Evolutionary conservation across 2,797 vertebrate genomes (phyloP).

Genomic region (Emys orbicularis): DNA sequence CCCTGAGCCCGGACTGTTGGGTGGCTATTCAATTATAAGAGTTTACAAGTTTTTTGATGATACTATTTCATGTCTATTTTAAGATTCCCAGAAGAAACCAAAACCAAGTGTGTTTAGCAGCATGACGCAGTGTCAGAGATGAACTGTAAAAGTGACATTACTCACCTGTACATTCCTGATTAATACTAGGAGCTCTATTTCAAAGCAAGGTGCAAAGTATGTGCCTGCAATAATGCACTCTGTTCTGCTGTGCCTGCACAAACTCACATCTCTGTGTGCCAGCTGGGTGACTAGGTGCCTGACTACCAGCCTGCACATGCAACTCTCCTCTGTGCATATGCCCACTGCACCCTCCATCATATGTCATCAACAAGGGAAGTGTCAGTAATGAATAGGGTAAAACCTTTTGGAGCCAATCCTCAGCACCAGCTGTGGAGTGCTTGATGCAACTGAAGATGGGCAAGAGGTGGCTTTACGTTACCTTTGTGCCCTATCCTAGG

Average conservation of each 20-base stretch:
- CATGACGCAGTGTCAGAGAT: constrained; percentile 39
- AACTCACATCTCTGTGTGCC: background rate
- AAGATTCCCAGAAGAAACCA: background rate
- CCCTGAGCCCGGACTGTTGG: background rate
- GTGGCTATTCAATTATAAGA: background rate
- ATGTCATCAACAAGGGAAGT: background rate
- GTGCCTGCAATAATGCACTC: background rate
- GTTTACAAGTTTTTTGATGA: background rate
- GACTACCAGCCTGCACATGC: accelerated
- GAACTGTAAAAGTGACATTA: background rate
- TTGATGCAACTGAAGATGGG: background rate
- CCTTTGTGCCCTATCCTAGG: accelerated
- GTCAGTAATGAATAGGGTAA: background rate
- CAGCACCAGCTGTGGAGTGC: background rate
- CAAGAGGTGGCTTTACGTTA: background rate
- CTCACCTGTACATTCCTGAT: background rate
- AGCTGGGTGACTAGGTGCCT: background rate
- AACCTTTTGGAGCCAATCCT: background rate
- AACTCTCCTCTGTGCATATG: background rate
- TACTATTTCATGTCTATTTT: constrained; percentile 39
- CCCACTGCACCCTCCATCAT: background rate
- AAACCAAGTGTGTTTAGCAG: background rate
- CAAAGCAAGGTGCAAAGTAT: background rate
- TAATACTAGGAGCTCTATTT: background rate
- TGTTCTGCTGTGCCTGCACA: background rate